phyloP scores from a whole-genome alignment of 2,113 vertebrate species.

The Myxocyprinus asiaticus region DNA sequence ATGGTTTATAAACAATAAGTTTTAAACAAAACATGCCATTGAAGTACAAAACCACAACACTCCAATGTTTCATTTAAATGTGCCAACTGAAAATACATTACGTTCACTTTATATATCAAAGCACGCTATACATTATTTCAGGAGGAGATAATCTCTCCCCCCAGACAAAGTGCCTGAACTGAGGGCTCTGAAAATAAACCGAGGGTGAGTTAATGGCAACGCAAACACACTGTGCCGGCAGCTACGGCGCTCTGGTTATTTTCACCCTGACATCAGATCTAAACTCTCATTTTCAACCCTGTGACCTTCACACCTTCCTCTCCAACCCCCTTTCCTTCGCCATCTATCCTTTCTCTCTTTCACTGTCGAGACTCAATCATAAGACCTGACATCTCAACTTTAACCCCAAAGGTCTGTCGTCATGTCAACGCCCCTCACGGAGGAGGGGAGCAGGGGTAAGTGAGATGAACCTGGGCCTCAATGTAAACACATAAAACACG shows the following conservation, averaged over 20 bases:
- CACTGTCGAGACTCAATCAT: slow-evolving; percentile 52
- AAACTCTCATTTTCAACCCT: slow-evolving; percentile 66
- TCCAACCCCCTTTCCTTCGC: slow-evolving; percentile 23
- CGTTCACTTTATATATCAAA: slow-evolving; percentile 32
- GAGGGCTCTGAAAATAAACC: slow-evolving; percentile 71
- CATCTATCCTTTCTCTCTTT: slow-evolving; percentile 50
- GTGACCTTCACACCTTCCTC: slow-evolving; percentile 59
- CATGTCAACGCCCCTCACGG: slow-evolving; percentile 66
- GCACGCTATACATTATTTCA: slow-evolving; percentile 47
- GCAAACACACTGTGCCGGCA: slow-evolving; percentile 70
- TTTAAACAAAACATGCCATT: neutral
- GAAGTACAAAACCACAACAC: too few relatives aligned
- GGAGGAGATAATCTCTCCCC: slow-evolving; percentile 26
- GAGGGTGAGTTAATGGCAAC: slow-evolving; percentile 66
- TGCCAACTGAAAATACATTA: neutral
- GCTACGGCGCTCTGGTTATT: slow-evolving; percentile 67
- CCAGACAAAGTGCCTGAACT: slow-evolving; percentile 53
- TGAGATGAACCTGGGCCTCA: slow-evolving; percentile 50
- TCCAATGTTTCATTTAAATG: neutral
- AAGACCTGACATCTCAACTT: slow-evolving; percentile 68
- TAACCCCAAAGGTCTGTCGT: slow-evolving; percentile 58
- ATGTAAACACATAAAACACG: slow-evolving; percentile 52
- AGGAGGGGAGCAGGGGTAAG: slow-evolving; percentile 57
- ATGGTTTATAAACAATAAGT: neutral
- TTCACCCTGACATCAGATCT: slow-evolving; percentile 68